Base-by-base conservation (phyloP, 2,888 invertebrate genomes). In the Drosophila hamatofila region DNA sequence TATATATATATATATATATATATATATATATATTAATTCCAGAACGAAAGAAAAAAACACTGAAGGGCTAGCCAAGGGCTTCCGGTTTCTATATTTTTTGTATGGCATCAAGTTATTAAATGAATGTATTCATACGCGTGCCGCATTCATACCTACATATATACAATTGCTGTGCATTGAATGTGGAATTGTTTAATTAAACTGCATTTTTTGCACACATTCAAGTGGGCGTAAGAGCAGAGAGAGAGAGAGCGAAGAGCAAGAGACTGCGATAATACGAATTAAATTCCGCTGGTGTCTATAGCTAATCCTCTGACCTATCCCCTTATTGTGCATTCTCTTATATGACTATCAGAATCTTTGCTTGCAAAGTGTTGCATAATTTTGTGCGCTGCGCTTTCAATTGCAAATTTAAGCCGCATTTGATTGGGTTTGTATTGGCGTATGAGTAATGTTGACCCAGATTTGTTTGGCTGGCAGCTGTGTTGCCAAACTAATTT, bases 401-500 rank as follows among this genome's bases (percentile, higher is more conserved):
- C 25, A 48, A 41, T 41, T 37, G 58, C 41, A 42, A 46, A 57
- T 64, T 68, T 51, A 62, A 76, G 65, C 72, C 55, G 23, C 72
- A 73, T 82, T 78, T 72, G 77, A 86, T 86, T 79, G 78, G 68
- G 71, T 85, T 69, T 12, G 23, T 11, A 7, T 35, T 35, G 58
- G 27, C 58, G 30, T 66, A 51, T 72, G 66, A 54, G 52, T 37
- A 57, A 58, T 61, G 58, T 68, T 81, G 82, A 70, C 81, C 79
- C 55, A 81, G 37, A 68, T 78, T 75, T 25, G 39, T 54, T 63
- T 9, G 30, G 12, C 41, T 59, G 55, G 52, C 69, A 59, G 61
- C 57, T 67, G 57, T 52, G 64, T 69, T 58, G 56, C 44, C 63
- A 75, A 82, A 87, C 85, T 82, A 82, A 87, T 83, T 87, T 87